These are phyloP conservation scores for Dorcus hopei DNA, from an alignment of 2,888 invertebrate species.

Conservation along the genomic window DNA sequence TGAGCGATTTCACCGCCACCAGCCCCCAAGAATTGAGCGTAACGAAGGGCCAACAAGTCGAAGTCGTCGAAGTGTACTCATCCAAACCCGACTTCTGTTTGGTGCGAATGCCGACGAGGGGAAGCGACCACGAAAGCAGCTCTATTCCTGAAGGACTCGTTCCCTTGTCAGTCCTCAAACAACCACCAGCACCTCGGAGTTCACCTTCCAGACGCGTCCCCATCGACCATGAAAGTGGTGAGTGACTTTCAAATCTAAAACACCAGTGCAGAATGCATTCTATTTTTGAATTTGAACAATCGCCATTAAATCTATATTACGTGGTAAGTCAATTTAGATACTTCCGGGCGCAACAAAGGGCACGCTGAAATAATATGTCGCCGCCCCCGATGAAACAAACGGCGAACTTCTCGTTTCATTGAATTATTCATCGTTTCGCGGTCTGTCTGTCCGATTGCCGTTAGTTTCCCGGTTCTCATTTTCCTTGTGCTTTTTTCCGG, in stretches of 20 bases:
- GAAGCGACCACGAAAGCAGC: constrained; percentile 49
- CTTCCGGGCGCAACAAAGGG: no score
- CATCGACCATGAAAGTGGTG: constrained; percentile 46
- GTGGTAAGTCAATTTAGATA: no score
- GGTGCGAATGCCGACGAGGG: constrained; percentile 60
- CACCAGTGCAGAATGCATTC: no score
- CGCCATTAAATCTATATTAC: no score
- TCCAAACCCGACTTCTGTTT: constrained; percentile 69
- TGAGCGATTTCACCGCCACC: constrained; percentile 79
- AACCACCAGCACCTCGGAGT: constrained; percentile 63
- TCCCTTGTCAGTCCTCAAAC: constrained; percentile 74
- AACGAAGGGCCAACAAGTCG: constrained; percentile 89
- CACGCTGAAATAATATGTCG: no score
- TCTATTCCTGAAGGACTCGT: constrained; percentile 76
- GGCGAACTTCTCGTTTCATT: no score
- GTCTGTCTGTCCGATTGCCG: no score
- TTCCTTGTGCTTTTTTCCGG: no score
- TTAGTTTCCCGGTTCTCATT: no score
- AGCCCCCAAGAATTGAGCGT: constrained; percentile 80
- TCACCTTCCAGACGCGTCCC: constrained; percentile 55
- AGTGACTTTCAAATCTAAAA: constrained; percentile 28
- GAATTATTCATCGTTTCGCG: no score
- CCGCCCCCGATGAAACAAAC: no score
- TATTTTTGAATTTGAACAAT: no score
- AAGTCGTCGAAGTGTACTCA: constrained; percentile 77